These are phyloP conservation scores for Fopius arisanus DNA, from an alignment of 1,140 invertebrate species.

Conservation along the genomic window DNA sequence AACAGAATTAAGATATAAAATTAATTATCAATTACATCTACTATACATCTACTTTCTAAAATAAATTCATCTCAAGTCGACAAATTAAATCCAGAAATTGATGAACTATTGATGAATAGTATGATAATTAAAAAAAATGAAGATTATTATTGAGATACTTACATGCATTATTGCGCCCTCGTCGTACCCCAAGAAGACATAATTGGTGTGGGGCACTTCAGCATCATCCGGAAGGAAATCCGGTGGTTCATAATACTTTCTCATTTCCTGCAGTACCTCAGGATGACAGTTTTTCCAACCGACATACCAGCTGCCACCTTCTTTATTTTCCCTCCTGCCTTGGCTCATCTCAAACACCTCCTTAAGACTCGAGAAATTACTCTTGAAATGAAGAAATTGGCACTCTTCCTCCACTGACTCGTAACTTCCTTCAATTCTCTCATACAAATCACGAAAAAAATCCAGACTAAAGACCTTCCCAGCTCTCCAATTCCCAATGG, in stretches of 20 bases:
- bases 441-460: slow-evolving; percentile 82
- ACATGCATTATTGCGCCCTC: slow-evolving; percentile 94
- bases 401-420: slow-evolving; percentile 79
- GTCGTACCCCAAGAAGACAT: slow-evolving; percentile 93
- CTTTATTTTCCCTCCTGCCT: slow-evolving; percentile 70
- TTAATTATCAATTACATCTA: too few species aligned
- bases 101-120: too few species aligned
- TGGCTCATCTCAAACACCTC: slow-evolving; percentile 83
- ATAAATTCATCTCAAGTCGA: too few species aligned
- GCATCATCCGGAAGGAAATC: slow-evolving; percentile 88
- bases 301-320: slow-evolving; percentile 83
- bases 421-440: slow-evolving; percentile 70
- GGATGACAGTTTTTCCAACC: slow-evolving; percentile 93
- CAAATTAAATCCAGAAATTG: too few species aligned
- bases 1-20: slow-evolving; percentile 40
- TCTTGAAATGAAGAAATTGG: slow-evolving; percentile 91
- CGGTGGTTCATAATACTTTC: slow-evolving; percentile 81
- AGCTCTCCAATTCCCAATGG: slow-evolving; percentile 81
- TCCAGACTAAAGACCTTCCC: slow-evolving; percentile 74
- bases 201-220: slow-evolving; percentile 89
- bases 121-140: too few species aligned
- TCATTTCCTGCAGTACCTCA: slow-evolving; percentile 76
- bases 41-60: too few species aligned
- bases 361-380: slow-evolving; percentile 78
- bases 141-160: too few species aligned